Percentiles rank a stretch among this genome's conserved stretches.
Evolutionary conservation across 2,888 invertebrate genomes (phyloP).

Genomic region (Odontocerum albicorne): DNA sequence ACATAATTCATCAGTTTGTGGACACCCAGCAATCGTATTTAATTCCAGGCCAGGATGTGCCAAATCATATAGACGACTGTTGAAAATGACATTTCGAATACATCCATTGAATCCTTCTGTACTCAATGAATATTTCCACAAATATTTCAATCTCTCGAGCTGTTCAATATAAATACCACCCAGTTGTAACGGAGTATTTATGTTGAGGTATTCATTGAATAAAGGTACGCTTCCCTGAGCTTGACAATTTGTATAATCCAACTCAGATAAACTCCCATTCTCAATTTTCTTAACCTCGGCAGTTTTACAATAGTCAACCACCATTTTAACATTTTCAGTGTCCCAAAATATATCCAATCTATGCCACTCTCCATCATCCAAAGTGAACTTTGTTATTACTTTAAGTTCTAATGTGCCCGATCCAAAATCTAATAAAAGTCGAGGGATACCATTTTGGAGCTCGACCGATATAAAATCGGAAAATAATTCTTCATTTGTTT

Average conservation of each 20-base stretch:
- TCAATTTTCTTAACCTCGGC: conserved; percentile 87
- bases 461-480: conserved; percentile 95
- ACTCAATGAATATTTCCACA: conserved; percentile 88
- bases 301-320: conserved; percentile 90
- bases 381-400: conserved; percentile 79
- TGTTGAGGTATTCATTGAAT: conserved; percentile 94
- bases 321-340: conserved; percentile 88
- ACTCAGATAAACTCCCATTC: conserved; percentile 84
- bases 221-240: conserved; percentile 88
- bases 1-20: conserved; percentile 90
- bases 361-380: conserved; percentile 98
- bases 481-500: conserved; percentile 83
- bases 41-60: conserved; percentile 88
- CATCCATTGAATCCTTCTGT: conserved; percentile 95
- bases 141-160: conserved; percentile 83
- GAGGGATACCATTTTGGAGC: conserved; percentile 86
- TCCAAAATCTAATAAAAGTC: conserved; percentile 90
- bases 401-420: conserved; percentile 86
- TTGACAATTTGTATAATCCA: conserved; percentile 88
- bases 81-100: conserved; percentile 92
- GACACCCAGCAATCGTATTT: conserved; percentile 87
- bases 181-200: conserved; percentile 92
- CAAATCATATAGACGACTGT: conserved; percentile 93
- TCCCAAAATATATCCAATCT: conserved; percentile 94
- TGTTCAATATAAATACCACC: conserved; percentile 90